Base-by-base conservation (phyloP, 2,797 vertebrate genomes). In the Novumbra hubbsi region DNA sequence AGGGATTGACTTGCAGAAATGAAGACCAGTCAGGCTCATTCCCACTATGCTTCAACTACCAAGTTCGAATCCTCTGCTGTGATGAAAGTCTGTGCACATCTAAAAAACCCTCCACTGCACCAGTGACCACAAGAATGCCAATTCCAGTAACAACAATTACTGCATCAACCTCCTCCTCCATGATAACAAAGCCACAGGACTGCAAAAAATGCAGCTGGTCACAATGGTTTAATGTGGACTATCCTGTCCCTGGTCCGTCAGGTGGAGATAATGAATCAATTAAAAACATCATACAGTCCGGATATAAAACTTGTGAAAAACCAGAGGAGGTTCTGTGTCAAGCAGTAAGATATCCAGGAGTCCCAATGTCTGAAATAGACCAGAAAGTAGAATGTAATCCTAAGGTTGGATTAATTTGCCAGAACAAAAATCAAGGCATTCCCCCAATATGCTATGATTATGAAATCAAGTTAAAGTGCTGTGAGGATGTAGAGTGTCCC, bases 231-330 rank as follows among this genome's bases (percentile, higher is more conserved):
- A 86, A 5, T 77, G 75, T 84, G 45, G 86, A 90, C 60, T 88
- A 90, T 73, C 91, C 91, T 30, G 1, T 74, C 68, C 76, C 67
- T 76, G 87, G 86, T 24, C 57, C 55, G 57, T 50, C 21, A 4
- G 81, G 81, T 65, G 88, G 85, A 1, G 90, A 92, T 72, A 78
- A 86, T 77, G 90, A 89, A 81, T 87, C 83, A 1, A 88, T 92
- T 16, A 79, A 76, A 71, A 77, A 73, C 0, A 78, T 87, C 1
- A 81, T 87, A 0, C n/a, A 82, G 5, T 77, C 73, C 73, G 80
- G 86, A 16, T 80, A 82, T 66, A 16, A 86, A 0, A 83, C 89
- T 50, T 92, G 90, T 80, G 62, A 85, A 17, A 77, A 83, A 4
- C 90, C 91, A 74, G 72, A 73, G 2, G 74, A 57, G 28, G 81